Evolutionary conservation across 2,888 invertebrate species (phyloP).

Genomic region (Ichneumoninae sp.): DNA sequence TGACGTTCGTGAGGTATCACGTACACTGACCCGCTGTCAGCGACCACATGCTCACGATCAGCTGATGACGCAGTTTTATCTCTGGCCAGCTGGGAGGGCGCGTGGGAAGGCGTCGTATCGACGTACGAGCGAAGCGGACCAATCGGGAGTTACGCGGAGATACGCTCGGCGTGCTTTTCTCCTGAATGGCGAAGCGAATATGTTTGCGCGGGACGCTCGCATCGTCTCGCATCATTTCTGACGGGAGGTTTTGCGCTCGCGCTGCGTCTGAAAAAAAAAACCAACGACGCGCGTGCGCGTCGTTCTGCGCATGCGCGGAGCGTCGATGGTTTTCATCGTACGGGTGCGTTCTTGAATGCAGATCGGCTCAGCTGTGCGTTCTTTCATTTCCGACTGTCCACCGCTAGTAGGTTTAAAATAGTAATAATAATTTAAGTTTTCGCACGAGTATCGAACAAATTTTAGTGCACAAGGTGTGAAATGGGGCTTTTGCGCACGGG

Average conservation of each 20-base stretch:
- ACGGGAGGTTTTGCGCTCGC: background rate
- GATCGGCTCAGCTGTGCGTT: too few species aligned
- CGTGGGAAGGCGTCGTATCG: slow-evolving; percentile 35
- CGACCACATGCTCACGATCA: slow-evolving; percentile 49
- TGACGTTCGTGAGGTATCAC: slow-evolving; percentile 30
- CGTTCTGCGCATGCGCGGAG: too few species aligned
- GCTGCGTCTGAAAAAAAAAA: background rate
- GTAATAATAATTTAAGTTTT: too few species aligned
- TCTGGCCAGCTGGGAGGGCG: slow-evolving; percentile 5
- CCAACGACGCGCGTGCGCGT: too few species aligned
- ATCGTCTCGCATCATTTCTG: background rate
- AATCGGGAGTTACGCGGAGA: background rate
- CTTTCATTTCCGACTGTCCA: too few species aligned
- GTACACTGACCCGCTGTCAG: slow-evolving; percentile 6
- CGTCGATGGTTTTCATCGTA: too few species aligned
- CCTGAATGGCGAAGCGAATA: slow-evolving; percentile 28
- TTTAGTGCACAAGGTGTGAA: too few species aligned
- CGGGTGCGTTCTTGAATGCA: too few species aligned
- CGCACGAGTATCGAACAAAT: too few species aligned
- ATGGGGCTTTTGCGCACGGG: too few species aligned
- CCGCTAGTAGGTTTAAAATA: too few species aligned
- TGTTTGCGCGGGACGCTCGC: slow-evolving; percentile 1
- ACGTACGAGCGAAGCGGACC: slow-evolving; percentile 11
- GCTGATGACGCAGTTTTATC: slow-evolving; percentile 58
- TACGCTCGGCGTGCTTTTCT: background rate